Base-by-base conservation (phyloP, 2,797 vertebrate species). In the Microchirus variegatus region DNA sequence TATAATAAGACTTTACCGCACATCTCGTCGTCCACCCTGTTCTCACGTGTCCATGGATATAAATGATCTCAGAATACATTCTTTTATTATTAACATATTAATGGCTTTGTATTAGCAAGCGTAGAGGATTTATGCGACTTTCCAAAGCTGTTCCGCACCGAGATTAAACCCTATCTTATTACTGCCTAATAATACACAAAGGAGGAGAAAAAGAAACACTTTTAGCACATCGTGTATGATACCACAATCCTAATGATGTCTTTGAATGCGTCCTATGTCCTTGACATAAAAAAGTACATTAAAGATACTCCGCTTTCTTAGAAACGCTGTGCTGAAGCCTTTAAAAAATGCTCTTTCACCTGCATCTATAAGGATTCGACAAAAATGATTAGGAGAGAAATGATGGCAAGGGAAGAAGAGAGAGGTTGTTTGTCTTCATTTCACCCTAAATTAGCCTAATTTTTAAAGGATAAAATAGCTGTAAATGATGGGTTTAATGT, bases 1-100 rank as follows among this genome's bases (percentile, higher is more conserved):
- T n/a, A n/a, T 71, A 72, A 71, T 72, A 70, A 88, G 86, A 87
- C 91, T 89, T 85, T 81, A 71, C 77, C 78, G 82, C 64, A 83
- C 58, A 46, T 38, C 61, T 68, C 50, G 59, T 73, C 74, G 60
- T 84, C 79, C 82, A 53, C 85, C 74, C 51, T 71, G 66, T 74
- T 67, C 59, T 77, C 38, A 13, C 62, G 80, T 77, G 75, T 83
- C 72, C 67, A 55, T 75, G 53, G 69, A 83, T 76, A 80, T 76
- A 80, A 77, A 82, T 78, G 51, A 68, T 78, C 73, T 80, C 82
- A 52, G 80, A 56, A 73, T 73, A 48, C 79, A 86, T 72, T 57
- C 60, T 83, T 88, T 83, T 83, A 80, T 90, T 82, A 62, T 77
- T 77, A 73, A 80, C 55, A 38, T 49, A 49, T 50, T 41, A 18